phyloP scores from a whole-genome alignment of 2,113 vertebrate genomes.

The Callipepla squamata region DNA sequence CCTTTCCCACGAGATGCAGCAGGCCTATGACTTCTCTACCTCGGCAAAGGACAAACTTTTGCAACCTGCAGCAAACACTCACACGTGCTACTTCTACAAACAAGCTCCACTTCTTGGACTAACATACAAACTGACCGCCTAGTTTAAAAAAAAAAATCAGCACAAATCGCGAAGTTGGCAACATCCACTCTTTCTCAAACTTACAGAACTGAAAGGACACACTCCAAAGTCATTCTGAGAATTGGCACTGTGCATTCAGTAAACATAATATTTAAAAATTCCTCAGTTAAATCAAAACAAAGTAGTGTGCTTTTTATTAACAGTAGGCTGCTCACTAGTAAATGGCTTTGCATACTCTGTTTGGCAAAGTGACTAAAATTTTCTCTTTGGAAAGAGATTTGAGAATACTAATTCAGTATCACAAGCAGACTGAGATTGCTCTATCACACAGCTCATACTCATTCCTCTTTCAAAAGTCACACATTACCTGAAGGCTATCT shows the following conservation, averaged over 20 bases:
- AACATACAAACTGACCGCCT: background rate
- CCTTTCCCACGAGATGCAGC: background rate
- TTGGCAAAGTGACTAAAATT: background rate
- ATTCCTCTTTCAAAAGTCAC: background rate
- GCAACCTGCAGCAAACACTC: background rate
- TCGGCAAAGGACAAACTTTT: background rate
- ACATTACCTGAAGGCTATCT: background rate
- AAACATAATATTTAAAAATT: background rate
- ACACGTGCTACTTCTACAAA: background rate
- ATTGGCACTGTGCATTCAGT: background rate
- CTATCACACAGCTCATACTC: background rate
- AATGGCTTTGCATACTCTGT: background rate
- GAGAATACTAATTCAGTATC: background rate
- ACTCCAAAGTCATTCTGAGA: background rate
- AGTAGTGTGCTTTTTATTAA: background rate
- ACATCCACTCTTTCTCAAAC: background rate
- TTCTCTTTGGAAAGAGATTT: background rate
- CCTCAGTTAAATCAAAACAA: background rate
- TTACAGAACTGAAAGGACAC: background rate
- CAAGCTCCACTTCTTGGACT: background rate
- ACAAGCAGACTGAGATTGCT: background rate
- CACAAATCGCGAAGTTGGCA: background rate
- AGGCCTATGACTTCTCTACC: background rate
- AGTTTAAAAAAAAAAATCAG: background rate
- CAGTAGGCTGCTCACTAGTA: background rate